phyloP scores from a whole-genome alignment of 2,113 vertebrate genomes.

The Stegostoma tigrinum region DNA sequence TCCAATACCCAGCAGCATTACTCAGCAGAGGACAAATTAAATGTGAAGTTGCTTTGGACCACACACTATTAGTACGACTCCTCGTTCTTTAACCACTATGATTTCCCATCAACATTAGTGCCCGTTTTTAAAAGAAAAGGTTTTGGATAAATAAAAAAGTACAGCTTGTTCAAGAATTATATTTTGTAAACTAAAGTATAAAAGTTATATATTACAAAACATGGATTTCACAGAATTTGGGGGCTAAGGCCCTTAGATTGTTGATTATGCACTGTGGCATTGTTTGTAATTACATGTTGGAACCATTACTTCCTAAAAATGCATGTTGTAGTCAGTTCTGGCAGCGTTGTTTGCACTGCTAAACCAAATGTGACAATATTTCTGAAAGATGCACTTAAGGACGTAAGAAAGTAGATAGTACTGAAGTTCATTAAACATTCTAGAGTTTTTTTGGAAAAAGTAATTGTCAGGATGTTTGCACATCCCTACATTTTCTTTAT shows the following conservation, averaged over 20 bases:
- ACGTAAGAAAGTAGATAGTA: slow-evolving; percentile 32
- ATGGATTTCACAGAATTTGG: background rate
- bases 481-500: slow-evolving; percentile 22
- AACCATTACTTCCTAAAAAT: background rate
- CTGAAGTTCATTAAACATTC: slow-evolving; percentile 25
- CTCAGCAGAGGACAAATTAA: background rate
- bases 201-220: slow-evolving; percentile 4
- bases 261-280: background rate
- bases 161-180: slow-evolving; percentile 19
- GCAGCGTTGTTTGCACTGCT: slow-evolving; percentile 25
- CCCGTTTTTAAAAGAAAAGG: background rate
- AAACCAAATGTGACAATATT: slow-evolving; percentile 35
- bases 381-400: slow-evolving; percentile 36
- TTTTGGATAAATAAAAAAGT: background rate
- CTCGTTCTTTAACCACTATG: slow-evolving; percentile 4
- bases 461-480: slow-evolving; percentile 27
- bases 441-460: background rate
- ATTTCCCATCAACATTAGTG: background rate
- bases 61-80: background rate
- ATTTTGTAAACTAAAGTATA: slow-evolving; percentile 16
- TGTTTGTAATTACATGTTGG: slow-evolving; percentile 5
- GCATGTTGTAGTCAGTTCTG: background rate
- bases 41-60: background rate
- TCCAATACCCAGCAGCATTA: background rate
- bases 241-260: background rate